Conservation (phyloP, 1,140 invertebrate species). For the Pseudomyrmex pallidus region DNA sequence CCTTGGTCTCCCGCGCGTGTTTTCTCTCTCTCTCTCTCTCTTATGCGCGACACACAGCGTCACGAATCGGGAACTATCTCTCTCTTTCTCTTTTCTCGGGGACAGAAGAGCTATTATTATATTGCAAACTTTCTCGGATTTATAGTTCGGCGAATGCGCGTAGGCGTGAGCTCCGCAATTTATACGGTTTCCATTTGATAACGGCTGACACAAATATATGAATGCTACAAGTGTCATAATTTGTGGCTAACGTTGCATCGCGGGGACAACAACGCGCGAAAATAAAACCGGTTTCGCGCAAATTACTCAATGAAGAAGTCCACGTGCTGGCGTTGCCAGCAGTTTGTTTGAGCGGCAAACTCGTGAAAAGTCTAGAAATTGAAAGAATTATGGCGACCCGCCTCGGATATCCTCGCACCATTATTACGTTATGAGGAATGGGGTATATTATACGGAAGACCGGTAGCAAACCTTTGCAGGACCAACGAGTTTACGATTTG, state of each 20-base stretch:
- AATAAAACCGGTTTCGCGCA: background rate
- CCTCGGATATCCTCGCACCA: constrained; percentile 73
- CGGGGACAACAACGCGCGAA: background rate
- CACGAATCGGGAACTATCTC: background rate
- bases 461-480: constrained; percentile 77
- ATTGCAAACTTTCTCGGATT: constrained; percentile 22
- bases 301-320: constrained; percentile 29
- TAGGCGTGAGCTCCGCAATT: background rate
- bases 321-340: background rate
- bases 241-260: background rate
- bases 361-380: constrained; percentile 44
- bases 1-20: background rate
- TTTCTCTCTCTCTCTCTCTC: too few relatives aligned
- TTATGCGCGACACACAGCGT: background rate
- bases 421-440: constrained; percentile 82
- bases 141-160: background rate
- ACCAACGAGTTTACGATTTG: constrained; percentile 83
- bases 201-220: background rate
- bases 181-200: background rate
- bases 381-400: constrained; percentile 79
- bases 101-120: constrained; percentile 18
- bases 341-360: background rate
- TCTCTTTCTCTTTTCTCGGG: background rate
- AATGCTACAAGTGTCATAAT: constrained; percentile 17
- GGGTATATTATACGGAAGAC: constrained; percentile 83